A percentile compares a stretch with the other conserved stretches of the same genome.
These are phyloP conservation scores for Poecile atricapillus DNA, from an alignment of 2,113 vertebrate genomes.

Conservation along the genomic window DNA sequence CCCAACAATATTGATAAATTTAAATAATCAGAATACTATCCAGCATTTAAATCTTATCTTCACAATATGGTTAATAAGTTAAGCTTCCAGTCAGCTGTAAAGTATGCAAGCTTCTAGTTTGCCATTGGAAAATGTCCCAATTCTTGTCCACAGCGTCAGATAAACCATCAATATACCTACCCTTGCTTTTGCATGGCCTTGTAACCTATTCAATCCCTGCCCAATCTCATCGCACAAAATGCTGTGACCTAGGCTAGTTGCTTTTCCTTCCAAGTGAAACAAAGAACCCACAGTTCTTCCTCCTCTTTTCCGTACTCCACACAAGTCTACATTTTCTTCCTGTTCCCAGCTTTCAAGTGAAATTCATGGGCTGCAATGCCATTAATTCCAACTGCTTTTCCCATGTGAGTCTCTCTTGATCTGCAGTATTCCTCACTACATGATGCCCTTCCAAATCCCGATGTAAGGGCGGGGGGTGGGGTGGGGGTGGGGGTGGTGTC, in stretches of 20 bases:
- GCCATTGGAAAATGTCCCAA: not conserved
- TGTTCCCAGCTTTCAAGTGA: not conserved
- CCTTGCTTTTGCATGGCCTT: not conserved
- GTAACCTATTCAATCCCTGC: not conserved
- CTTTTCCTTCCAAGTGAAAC: not conserved
- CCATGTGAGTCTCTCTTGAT: not conserved
- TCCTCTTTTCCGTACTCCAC: not conserved
- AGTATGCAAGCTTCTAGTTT: not conserved
- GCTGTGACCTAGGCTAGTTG: not conserved
- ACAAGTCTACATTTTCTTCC: not conserved
- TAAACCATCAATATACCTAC: not conserved
- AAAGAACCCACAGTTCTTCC: not conserved
- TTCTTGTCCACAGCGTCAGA: not conserved
- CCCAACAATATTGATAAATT: not conserved
- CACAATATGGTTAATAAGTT: not conserved
- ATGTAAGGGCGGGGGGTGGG: rapidly evolving
- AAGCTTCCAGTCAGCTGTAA: not conserved
- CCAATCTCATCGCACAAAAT: not conserved
- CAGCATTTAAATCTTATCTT: not conserved
- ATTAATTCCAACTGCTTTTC: not conserved
- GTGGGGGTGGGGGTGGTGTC: rapidly evolving
- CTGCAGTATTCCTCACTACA: not conserved
- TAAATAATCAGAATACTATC: not conserved
- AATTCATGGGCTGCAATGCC: not conserved
- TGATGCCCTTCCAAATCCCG: not conserved